Evolutionary conservation across 2,888 invertebrate species (phyloP).

Genomic region (Mesoligia furuncula): DNA sequence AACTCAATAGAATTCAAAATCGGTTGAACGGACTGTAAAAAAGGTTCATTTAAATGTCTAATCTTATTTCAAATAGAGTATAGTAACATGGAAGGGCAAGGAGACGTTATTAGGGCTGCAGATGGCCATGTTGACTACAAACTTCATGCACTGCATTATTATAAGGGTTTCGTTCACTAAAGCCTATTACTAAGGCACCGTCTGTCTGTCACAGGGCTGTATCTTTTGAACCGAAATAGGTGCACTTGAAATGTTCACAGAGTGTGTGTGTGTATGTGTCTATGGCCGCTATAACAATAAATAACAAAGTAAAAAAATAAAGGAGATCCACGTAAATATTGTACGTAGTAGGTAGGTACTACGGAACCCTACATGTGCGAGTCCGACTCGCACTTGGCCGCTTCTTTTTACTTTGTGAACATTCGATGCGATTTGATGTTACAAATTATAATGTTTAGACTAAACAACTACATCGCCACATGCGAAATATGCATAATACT

Average conservation of each 20-base stretch:
- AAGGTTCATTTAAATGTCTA: too few relatives aligned
- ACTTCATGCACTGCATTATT: neutral
- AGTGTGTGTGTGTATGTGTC: neutral
- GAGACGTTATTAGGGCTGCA: neutral
- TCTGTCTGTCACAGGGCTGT: neutral
- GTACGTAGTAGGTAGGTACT: neutral
- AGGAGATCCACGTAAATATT: neutral
- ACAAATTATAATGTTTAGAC: neutral
- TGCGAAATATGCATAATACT: neutral
- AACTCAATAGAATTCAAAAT: too few relatives aligned
- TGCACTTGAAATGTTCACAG: neutral
- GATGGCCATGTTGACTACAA: neutral
- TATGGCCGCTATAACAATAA: neutral
- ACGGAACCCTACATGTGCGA: neutral
- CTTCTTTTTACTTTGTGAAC: neutral
- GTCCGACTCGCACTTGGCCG: neutral
- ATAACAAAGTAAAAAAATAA: neutral
- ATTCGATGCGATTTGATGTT: neutral
- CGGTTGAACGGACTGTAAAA: too few relatives aligned
- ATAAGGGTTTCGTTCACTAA: neutral
- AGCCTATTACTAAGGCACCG: neutral
- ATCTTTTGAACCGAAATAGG: neutral
- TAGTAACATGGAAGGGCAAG: too few relatives aligned
- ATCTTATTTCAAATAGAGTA: too few relatives aligned
- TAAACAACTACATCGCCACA: neutral